A percentile compares a stretch with the other conserved stretches of the same genome.
Conservation (phyloP, 2,113 vertebrate species). For the Mellivora capensis region DNA sequence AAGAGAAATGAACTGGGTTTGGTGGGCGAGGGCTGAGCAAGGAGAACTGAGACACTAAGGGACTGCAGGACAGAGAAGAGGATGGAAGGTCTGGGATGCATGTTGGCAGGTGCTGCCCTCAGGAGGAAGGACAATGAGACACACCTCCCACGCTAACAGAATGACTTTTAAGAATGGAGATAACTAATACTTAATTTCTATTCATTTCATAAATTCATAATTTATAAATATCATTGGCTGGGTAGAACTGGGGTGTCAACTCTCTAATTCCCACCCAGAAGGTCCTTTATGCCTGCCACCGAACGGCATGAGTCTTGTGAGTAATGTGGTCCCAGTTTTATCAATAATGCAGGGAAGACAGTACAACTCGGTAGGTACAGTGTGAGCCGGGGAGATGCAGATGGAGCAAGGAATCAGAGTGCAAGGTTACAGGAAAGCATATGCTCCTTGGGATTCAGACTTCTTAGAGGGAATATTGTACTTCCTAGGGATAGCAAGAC, state of each 20-base stretch:
- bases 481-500: neutral
- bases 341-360: neutral
- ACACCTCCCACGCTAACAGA: neutral
- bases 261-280: neutral
- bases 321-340: neutral
- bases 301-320: neutral
- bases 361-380: neutral
- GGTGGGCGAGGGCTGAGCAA: neutral
- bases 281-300: neutral
- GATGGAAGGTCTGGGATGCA: neutral
- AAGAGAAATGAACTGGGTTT: neutral
- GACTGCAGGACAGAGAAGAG: neutral
- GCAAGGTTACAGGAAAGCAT: neutral
- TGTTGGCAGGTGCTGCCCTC: neutral
- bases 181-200: neutral
- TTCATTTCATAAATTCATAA: constrained; percentile 13
- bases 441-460: neutral
- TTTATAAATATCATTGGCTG: constrained; percentile 30
- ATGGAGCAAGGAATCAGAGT: neutral
- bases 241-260: neutral
- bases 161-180: neutral
- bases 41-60: neutral
- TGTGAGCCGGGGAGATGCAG: neutral
- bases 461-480: neutral
- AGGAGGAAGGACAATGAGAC: neutral